Conservation (phyloP, 64 coral and sea anemone species). For the Dendrophyllia cribrosa region DNA sequence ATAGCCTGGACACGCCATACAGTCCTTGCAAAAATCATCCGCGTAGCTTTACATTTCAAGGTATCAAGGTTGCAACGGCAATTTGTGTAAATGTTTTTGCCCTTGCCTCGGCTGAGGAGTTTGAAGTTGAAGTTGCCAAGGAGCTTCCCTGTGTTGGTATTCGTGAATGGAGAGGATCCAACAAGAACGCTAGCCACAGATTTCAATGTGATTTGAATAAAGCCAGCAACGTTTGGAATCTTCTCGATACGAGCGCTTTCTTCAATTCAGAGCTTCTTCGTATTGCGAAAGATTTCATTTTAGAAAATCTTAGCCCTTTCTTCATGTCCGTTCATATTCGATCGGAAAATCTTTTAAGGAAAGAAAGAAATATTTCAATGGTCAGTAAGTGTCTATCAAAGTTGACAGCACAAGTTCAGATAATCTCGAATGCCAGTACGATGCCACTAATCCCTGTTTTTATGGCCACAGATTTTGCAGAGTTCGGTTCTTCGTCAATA, state of each 20-base stretch:
- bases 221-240: slow-evolving; percentile 25
- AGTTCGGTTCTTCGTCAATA: slow-evolving; percentile 79
- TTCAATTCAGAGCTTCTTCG: neutral
- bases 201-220: slow-evolving; percentile 66
- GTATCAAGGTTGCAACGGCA: neutral
- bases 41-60: neutral
- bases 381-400: neutral
- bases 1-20: neutral
- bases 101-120: slow-evolving; percentile 61
- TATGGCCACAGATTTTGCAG: slow-evolving; percentile 83
- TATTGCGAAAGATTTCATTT: neutral
- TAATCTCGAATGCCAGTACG: slow-evolving; percentile 45
- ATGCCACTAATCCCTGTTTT: slow-evolving; percentile 56
- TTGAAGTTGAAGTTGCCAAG: slow-evolving; percentile 37
- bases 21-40: neutral
- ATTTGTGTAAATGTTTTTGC: slow-evolving; percentile 33
- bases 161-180: slow-evolving; percentile 3
- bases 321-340: neutral
- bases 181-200: slow-evolving; percentile 18
- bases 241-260: neutral
- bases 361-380: neutral
- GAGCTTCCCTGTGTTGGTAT: neutral
- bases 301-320: neutral
- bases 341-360: neutral
- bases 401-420: slow-evolving; percentile 48